Base-by-base conservation (phyloP, 1,140 invertebrate species). In the Tetragnatha versicolor region DNA sequence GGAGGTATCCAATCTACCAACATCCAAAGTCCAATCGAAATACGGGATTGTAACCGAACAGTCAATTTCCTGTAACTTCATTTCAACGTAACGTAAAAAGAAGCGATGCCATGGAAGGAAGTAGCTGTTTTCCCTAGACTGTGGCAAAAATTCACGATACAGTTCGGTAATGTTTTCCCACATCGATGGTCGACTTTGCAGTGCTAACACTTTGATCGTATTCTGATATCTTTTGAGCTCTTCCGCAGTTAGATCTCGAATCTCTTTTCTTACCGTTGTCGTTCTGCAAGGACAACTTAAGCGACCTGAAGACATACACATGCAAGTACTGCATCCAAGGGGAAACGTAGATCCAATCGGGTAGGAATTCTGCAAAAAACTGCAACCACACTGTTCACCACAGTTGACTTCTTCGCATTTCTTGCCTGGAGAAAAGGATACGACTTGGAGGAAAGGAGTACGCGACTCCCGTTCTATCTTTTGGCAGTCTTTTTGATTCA, bases 11-110 rank as follows among this genome's bases (percentile, higher is more conserved):
- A 72, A 12, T 12, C 27, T 29, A 9, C 73, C 79, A 39, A 61
- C 58, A 63, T 80, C 79, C 51, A 80, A 69, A 20, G 79, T 80
- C 79, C 79, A 80, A 35, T 80, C 79, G 42, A 61, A 80, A 42
- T 80, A 80, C 10, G 79, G 79, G n/a, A 80, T 69, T 4, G 79
- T 70, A 22, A 80, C 51, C 37, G 70, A 68, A 42, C 72, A 77
- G 35, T 77, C 73, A 25, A 77, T 68, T 76, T 80, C 69, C 25
- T 77, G 72, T 4, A 80, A 10, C 37, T 65, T 65, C 63, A 77
- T 69, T 70, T 80, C 79, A 42, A 60, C 25, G 17, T 61, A 51
- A n/a, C 73, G 42, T 25, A 80, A 49, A 51, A 68, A 80, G 58
- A 66, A 77, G 33, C 79, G 39, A 53, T 77, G 65, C 79, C 79